Conservation (phyloP, 2,797 vertebrate species). For the Falco berigora region DNA sequence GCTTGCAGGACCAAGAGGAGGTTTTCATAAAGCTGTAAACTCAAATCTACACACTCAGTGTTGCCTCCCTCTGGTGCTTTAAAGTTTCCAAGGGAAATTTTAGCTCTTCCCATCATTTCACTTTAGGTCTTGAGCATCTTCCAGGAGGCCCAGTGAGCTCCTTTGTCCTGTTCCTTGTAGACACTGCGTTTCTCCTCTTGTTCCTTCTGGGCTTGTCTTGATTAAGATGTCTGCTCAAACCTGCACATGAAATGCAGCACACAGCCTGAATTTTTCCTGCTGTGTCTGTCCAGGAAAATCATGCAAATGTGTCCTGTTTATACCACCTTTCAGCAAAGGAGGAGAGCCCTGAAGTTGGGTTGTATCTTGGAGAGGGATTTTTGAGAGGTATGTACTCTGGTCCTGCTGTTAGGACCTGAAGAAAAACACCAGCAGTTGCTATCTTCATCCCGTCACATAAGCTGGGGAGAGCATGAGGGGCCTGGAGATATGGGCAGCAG, state of each 20-base stretch:
- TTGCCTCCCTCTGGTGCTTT: not conserved
- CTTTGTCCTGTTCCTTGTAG: not conserved
- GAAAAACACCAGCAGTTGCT: not conserved
- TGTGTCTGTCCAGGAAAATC: not conserved
- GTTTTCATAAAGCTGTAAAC: not conserved
- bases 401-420: not conserved
- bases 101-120: not conserved
- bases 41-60: fast-evolving
- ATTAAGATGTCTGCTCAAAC: not conserved
- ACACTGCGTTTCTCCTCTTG: not conserved
- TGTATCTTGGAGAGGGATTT: not conserved
- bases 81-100: not conserved
- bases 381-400: not conserved
- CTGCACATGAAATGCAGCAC: not conserved
- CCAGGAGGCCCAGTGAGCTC: not conserved
- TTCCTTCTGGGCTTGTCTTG: not conserved
- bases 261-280: not conserved
- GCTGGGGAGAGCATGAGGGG: not conserved
- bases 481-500: not conserved
- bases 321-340: not conserved
- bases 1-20: not conserved
- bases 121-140: not conserved
- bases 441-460: not conserved
- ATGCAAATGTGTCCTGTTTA: not conserved
- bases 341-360: not conserved